Base-by-base conservation (phyloP, 2,113 vertebrate genomes). In the Miniopterus natalensis region DNA sequence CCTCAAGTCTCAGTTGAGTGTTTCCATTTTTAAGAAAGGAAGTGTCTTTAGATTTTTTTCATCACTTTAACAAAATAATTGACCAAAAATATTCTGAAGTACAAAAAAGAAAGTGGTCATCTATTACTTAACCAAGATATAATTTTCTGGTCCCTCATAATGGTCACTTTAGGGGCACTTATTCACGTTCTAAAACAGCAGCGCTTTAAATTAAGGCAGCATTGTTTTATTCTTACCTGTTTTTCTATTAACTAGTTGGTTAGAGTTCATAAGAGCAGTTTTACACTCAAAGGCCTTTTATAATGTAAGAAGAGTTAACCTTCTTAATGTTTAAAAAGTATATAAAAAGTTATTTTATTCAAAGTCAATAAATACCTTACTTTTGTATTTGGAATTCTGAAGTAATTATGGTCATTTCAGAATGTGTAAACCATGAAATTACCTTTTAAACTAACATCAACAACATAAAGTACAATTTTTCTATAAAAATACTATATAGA, bases 401-500 rank as follows among this genome's bases (percentile, higher is more conserved):
- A 98, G 92, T 94, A 87, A 92, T 87, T 95, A 96, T 10, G 97
- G 88, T 97, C 97, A 87, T 97, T 91, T 96, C 95, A 98, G 93
- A 84, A 97, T 95, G 90, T 97, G 83, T 98, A 98, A 98, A 98
- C 88, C 57, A 63, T 80, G 25, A 93, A 73, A 86, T 94, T 93
- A 96, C 92, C 96, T 96, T 97, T 98, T 95, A 80, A 92, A 90
- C 90, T 83, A 94, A 92, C 51, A 86, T 88, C 81, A 88, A 96
- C 49, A 96, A 94, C 92, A 96, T 71, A 92, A 97, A 97, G 97
- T 97, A 98, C 92, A 98, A 92, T 57, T 97, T 95, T 88, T 59
- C 84, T 98, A 98, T 81, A 98, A 98, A 98, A 98, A 98, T 98
- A 98, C 95, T 98, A 74, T 98, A 97, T 97, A 90, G 97, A 97